Evolutionary conservation across 2,113 vertebrate species (phyloP).

Genomic region (Equus quagga): DNA sequence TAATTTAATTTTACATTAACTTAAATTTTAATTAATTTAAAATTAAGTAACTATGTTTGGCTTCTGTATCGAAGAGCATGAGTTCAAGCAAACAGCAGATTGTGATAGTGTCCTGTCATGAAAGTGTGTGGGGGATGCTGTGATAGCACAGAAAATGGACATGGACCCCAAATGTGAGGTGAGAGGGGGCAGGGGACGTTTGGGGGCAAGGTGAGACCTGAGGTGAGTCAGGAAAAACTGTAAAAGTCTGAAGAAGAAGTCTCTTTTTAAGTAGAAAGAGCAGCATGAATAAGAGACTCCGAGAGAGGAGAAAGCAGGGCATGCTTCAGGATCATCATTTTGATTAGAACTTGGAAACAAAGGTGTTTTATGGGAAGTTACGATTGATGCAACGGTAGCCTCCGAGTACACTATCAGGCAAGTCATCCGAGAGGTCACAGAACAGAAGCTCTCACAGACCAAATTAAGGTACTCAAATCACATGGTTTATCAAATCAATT

Average conservation of each 20-base stretch:
- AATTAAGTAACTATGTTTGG: not conserved
- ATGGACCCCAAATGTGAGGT: not conserved
- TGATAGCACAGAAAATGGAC: not conserved
- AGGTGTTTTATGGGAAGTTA: not conserved
- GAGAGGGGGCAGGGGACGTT: not conserved
- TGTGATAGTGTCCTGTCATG: not conserved
- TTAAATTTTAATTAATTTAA: not conserved
- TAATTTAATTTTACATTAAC: not conserved
- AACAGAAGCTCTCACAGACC: not conserved
- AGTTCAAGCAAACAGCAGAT: not conserved
- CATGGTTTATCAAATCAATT: not conserved
- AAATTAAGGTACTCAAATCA: not conserved
- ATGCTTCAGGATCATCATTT: not conserved
- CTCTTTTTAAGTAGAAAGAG: not conserved
- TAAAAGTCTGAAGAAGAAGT: not conserved
- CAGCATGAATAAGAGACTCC: not conserved
- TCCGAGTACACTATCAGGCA: not conserved
- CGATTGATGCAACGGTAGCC: rapidly evolving
- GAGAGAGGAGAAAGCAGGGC: not conserved
- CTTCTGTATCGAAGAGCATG: not conserved
- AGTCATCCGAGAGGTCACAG: not conserved
- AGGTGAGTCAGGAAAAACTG: not conserved
- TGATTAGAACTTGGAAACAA: not conserved
- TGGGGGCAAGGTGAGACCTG: not conserved
- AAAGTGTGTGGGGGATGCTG: not conserved